Base-by-base conservation (phyloP, 2,888 invertebrate genomes). In the Sacculina carcini region DNA sequence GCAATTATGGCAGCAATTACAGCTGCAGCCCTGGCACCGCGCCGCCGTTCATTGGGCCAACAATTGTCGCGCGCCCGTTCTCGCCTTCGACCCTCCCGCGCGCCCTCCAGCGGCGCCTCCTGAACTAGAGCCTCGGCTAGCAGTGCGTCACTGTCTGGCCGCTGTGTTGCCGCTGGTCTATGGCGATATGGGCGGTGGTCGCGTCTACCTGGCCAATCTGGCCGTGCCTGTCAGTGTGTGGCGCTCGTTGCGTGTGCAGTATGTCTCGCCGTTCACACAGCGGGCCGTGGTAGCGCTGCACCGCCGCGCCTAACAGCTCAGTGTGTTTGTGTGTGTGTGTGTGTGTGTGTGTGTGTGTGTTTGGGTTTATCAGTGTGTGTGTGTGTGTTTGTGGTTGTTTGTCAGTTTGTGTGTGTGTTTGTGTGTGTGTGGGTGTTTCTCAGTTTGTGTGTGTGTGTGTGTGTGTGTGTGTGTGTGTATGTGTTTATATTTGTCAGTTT, bases 151-250 rank as follows among this genome's bases (percentile, higher is more conserved):
- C 66, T 77, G 78, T 39, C 66, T 83, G 55, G 66, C 78, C 56
- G 76, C 79, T 48, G 76, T 74, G 44, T 67, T 83, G 61, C 83
- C 83, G 36, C 67, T 81, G 47, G 68, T 72, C 7, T 72, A 76
- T 63, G 69, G 72, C 53, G 63, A 68, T 53, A 71, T 70, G 59
- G 74, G 75, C 52, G 78, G 81, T 48, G 78, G 78, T 65, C n/a
- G n/a, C n/a, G 69, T 85, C 59, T 85, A 83, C 69, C 72, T 87
- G 57, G 83, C 82, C 64, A 82, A 86, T 69, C 71, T 86, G 61
- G 81, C 80, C 58, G 73, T 86, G 61, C 86, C 89, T 28, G 69
- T 73, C 58, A 74, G 74, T 63, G 72, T 85, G 60, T 85, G 79
- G 68, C 68, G 71, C 50, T 77, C 78, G 60, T 75, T 77, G 58